Evolutionary conservation across 2,113 vertebrate species (phyloP), one percentile per base, ranked within the genome.

Genomic region (Mohoua ochrocephala): DNA sequence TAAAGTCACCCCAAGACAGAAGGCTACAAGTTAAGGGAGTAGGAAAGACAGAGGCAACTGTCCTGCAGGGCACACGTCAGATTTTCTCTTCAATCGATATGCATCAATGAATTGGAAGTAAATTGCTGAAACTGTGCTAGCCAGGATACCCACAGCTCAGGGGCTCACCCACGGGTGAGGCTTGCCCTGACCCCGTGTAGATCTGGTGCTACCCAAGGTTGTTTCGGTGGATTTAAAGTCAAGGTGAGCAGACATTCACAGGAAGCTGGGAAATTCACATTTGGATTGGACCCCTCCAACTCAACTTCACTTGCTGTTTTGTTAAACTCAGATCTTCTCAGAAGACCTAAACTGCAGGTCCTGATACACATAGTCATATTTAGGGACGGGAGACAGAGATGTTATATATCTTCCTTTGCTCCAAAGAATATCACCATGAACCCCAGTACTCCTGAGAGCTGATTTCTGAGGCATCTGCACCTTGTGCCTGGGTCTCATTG

Each of bases 81-180:
- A 60, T 84, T 89, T 84, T 78, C 61, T 47, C 22, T 91, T 78
- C n/a, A 57, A 27, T 13, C 0, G 0, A 44, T 15, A 42, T 10
- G 13, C 16, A 61, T 3, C 42, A 59, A 33, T 47, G 18, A 74
- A 63, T 35, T 81, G 15, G 23, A 78, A 67, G 37, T 13, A 70
- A 91, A 47, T 28, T 54, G 44, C 44, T 68, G 69, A 67, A 81
- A 41, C 30, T 49, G 21, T 76, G 63, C 68, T 67, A 11, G 56
- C 31, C 73, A 70, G 60, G n/a, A 50, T 45, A 28, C 23, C 39
- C 60, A 75, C 2, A 67, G 47, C 11, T 81, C 18, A 1, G 23
- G 33, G 50, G 30, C 23, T 64, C 31, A 23, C 15, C 47, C 28
- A 9, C 0, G 0, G 16, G 37, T 31, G 22, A 64, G 23, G 6